Percentiles rank a stretch among this genome's conserved stretches.
phyloP scores from a whole-genome alignment of 30 jellyfish, hydroid and myxozoan species.

The Pelagia noctiluca region DNA sequence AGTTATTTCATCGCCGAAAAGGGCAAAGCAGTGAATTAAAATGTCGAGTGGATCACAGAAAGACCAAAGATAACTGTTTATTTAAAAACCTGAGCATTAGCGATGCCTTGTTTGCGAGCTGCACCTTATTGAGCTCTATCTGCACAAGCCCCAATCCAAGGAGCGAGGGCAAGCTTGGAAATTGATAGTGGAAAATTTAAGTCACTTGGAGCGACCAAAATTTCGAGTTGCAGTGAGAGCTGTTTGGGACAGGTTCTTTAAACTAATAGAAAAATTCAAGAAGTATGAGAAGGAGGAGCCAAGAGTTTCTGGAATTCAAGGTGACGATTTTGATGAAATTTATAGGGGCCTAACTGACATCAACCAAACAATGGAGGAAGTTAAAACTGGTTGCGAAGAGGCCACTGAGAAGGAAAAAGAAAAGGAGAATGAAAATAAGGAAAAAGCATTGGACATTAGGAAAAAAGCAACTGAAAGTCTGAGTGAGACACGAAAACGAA shows the following conservation, averaged over 20 bases:
- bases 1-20: too few species aligned
- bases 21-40: slow-evolving; percentile 1
- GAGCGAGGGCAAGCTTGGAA: slow-evolving; percentile 78
- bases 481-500: slow-evolving; percentile 50
- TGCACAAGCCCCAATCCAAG: slow-evolving; percentile 38
- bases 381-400: too few species aligned
- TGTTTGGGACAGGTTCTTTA: slow-evolving; percentile 57
- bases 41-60: slow-evolving; percentile 39
- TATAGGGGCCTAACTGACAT: too few species aligned
- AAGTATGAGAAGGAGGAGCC: slow-evolving; percentile 18
- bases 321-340: slow-evolving; percentile 63
- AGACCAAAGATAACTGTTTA: slow-evolving; percentile 44
- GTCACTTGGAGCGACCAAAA: slow-evolving; percentile 28
- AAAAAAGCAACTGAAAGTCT: slow-evolving; percentile 55
- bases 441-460: slow-evolving; percentile 58
- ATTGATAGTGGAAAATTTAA: slow-evolving; percentile 32
- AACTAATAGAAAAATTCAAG: slow-evolving; percentile 37
- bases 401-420: slow-evolving; percentile 43
- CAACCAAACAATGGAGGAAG: too few species aligned
- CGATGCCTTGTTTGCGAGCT: slow-evolving; percentile 36
- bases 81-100: slow-evolving; percentile 60
- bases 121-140: slow-evolving; percentile 55
- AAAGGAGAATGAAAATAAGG: slow-evolving; percentile 30
- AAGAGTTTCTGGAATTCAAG: slow-evolving; percentile 58
- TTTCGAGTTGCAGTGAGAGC: slow-evolving; percentile 63